Conservation (phyloP, 2,797 vertebrate species). For the Halcyon badia region DNA sequence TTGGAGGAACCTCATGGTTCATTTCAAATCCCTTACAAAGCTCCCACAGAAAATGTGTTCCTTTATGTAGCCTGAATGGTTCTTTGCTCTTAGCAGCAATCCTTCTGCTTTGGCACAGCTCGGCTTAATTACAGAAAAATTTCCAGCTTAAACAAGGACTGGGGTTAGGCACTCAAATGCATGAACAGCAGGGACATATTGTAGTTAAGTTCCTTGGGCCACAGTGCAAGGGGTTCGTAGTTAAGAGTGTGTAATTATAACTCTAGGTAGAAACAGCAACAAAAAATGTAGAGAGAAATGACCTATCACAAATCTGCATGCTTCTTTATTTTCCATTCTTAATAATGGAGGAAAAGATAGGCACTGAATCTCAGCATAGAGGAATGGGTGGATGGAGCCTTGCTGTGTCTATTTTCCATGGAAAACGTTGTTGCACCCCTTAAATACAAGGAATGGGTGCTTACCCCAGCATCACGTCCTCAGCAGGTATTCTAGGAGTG, state of each 20-base stretch:
- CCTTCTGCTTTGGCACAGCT: neutral
- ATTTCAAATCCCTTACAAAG: neutral
- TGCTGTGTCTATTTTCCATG: neutral
- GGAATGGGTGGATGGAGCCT: neutral
- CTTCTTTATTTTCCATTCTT: neutral
- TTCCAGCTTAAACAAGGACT: neutral
- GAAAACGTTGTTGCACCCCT: neutral
- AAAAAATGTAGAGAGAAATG: neutral
- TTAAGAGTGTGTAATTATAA: neutral
- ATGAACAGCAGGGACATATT: neutral
- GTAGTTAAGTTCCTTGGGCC: neutral
- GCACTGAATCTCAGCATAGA: neutral
- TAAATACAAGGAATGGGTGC: neutral
- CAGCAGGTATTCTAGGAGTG: neutral
- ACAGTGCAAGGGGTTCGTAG: neutral
- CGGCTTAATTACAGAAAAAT: neutral
- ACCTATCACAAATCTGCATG: neutral
- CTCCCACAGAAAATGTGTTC: neutral
- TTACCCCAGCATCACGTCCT: accelerated
- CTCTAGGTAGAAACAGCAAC: neutral
- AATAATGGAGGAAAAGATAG: neutral
- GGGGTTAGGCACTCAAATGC: neutral
- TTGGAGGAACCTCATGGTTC: neutral
- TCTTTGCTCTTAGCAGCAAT: neutral
- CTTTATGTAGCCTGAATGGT: neutral